Evolutionary conservation across 2,797 vertebrate genomes (phyloP), one percentile per base, ranked within the genome.

Genomic region (Limnodromus scolopaceus): DNA sequence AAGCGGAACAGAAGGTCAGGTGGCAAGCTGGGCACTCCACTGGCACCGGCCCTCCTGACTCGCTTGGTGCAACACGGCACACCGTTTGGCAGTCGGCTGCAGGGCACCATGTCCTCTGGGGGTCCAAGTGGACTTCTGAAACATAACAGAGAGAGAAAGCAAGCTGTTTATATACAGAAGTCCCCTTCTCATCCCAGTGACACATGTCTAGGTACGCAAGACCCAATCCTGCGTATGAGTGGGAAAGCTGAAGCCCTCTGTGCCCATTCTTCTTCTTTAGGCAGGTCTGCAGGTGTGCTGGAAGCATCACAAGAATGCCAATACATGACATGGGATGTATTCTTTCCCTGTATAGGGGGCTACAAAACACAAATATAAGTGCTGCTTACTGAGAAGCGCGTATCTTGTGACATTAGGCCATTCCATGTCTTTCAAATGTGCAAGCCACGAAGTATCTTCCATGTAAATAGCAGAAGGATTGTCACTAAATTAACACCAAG

Each of bases 51-150:
- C 71, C 96, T 85, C 98, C 98, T 4, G 98, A 97, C 4, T 98
- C 92, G 6, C 97, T 96, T 0, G 39, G 85, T 27, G 95, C 61
- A 11, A 99, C 24, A 2, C 72, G 97, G 98, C 99, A 99, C 85
- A 99, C 99, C 0, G 99, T 98, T 96, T 99, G 99, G 88, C 99
- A 99, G 84, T 99, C 98, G 1, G 99, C 96, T 20, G 98, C 96
- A 3, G 99, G 99, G 85, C 99, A 99, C 99, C 99, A 99, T 1
- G 98, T 98, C 83, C 99, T 99, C 94, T 96, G 98, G 45, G 99
- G 99, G 94, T 99, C 99, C 98, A 99, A 74, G 94, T 99, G 98
- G 92, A 99, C 99, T 96, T 98, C 99, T 99, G 97, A 72, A 96
- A 95, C 0, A 0, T 25, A 79, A n/a, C 30, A 87, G 13, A 84